These are phyloP conservation scores for Bursaphelenchus okinawaensis DNA, from an alignment of 2,888 invertebrate genomes.

Conservation along the genomic window DNA sequence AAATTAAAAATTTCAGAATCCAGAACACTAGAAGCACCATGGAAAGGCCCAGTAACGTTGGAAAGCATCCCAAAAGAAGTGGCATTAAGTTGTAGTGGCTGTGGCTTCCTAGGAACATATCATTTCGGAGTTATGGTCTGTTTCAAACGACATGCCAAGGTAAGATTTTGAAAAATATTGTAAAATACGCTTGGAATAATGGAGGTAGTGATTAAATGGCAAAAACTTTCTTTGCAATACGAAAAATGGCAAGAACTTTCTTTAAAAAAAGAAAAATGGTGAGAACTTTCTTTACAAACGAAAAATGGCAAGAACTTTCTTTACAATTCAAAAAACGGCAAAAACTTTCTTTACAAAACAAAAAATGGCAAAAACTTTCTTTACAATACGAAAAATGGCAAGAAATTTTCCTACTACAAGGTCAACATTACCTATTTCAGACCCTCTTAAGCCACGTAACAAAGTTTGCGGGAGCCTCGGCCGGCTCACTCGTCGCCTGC, in stretches of 20 bases:
- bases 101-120: slow-evolving; percentile 52
- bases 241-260: too few relatives aligned
- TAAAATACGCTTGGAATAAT: neutral
- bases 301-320: too few relatives aligned
- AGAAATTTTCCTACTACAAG: too few relatives aligned
- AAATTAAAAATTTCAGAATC: neutral
- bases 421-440: too few relatives aligned
- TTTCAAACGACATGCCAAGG: slow-evolving; percentile 43
- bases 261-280: too few relatives aligned
- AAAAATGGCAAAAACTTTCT: too few relatives aligned
- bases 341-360: too few relatives aligned
- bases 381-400: too few relatives aligned
- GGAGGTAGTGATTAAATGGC: neutral
- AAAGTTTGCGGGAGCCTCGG: slow-evolving; percentile 45
- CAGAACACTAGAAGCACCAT: neutral
- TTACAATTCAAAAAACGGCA: too few relatives aligned
- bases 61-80: slow-evolving; percentile 17
- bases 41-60: neutral
- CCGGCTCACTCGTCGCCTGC: slow-evolving; percentile 48
- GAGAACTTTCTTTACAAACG: too few relatives aligned
- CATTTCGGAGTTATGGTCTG: slow-evolving; percentile 52
- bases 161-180: slow-evolving; percentile 18
- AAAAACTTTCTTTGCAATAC: too few relatives aligned
- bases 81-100: slow-evolving; percentile 44
- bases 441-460: slow-evolving; percentile 32